Evolutionary conservation across 2,797 vertebrate species (phyloP), one percentile per base, ranked within the genome.

Genomic region (Crax fasciolata): DNA sequence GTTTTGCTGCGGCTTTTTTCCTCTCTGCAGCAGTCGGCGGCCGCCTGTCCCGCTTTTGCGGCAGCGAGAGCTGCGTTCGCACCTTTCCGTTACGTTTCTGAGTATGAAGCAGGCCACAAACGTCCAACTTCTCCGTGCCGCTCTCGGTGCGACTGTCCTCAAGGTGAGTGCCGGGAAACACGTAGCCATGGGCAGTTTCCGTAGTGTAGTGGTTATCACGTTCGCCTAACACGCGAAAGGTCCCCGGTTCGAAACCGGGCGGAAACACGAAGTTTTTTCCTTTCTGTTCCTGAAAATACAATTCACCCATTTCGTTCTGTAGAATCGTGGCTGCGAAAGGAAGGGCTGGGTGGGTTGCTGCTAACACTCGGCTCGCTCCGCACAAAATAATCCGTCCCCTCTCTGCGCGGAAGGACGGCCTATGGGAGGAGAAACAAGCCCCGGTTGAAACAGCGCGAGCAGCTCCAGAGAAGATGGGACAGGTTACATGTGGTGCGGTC

Each of bases 151-250:
- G 30, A 30, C n/a, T 57, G 7, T 30, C 5, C n/a, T 57, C 35
- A 70, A 70, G 27, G 1, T 11, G 24, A 0, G 1, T 7, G 0
- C 10, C 1, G 3, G 13, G 8, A 30, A 0, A 0, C 0, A 0
- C 0, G 0, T 0, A 0, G 0, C 0, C 0, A 9, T 0, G 0
- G 5, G 6, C 0, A 0, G 98, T 98, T 98, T 98, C 97, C 96
- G 97, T 98, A 97, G 97, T 98, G 97, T 98, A 98, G 97, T 97
- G 97, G 98, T 98, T 97, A 98, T 97, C 97, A 98, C 97, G 93
- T 97, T 97, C 97, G 97, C 97, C 97, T 97, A 97, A 97, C 97
- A 97, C 97, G 97, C 97, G 97, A 98, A 98, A 98, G 97, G 97
- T 98, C 97, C 96, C 94, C 97, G 97, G 97, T 97, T 98, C 97